Evolutionary conservation across 2,113 vertebrate genomes (phyloP).

Genomic region (Stigmatopora nigra): DNA sequence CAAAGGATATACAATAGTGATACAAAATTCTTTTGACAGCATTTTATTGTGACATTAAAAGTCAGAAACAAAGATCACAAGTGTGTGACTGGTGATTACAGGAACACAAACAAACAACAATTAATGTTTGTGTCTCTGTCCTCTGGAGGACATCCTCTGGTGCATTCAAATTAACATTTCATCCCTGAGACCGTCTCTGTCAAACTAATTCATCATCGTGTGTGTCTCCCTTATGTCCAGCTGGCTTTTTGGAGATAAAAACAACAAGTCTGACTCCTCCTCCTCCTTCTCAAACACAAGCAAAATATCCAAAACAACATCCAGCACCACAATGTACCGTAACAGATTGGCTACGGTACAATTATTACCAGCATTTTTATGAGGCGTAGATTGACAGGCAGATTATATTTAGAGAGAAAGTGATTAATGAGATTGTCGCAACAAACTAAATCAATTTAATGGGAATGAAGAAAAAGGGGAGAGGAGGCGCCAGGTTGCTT

Average conservation of each 20-base stretch:
- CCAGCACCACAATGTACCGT: constrained; percentile 32
- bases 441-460: constrained; percentile 80
- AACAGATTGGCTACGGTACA: neutral
- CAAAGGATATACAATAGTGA: neutral
- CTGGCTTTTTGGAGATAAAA: constrained; percentile 57
- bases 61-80: neutral
- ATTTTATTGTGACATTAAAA: neutral
- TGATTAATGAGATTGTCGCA: constrained; percentile 70
- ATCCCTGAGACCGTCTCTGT: constrained; percentile 63
- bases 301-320: constrained; percentile 46
- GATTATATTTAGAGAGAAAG: constrained; percentile 66
- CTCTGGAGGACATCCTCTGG: constrained; percentile 50
- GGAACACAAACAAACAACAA: neutral
- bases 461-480: constrained; percentile 61
- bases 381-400: constrained; percentile 50
- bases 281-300: constrained; percentile 33
- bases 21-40: neutral
- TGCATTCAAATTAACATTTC: constrained; percentile 63
- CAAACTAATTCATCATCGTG: constrained; percentile 67
- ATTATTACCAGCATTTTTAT: constrained; percentile 5
- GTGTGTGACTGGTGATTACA: neutral
- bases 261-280: constrained; percentile 27
- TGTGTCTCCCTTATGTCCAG: constrained; percentile 34
- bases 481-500: constrained; percentile 69
- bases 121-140: constrained; percentile 8